Conservation (phyloP, 2,113 vertebrate species). For the Pedionomus torquatus region DNA sequence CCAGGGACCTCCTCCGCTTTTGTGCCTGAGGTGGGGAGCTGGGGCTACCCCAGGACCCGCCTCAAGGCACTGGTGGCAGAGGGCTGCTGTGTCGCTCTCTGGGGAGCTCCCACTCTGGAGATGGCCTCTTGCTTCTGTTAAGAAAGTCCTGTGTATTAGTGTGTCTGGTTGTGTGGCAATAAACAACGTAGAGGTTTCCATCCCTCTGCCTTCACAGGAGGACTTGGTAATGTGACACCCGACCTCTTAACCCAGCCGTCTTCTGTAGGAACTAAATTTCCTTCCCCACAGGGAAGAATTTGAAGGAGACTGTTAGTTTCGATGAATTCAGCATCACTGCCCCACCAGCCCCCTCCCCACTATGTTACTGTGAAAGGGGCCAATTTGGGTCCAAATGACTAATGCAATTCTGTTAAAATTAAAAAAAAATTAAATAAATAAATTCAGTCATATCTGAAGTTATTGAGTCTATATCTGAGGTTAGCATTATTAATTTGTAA, state of each 20-base stretch:
- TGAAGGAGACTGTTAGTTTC: not conserved
- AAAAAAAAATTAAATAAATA: not conserved
- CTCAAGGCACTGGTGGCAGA: rapidly evolving
- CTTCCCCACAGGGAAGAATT: not conserved
- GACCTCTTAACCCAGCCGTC: not conserved
- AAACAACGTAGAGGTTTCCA: not conserved
- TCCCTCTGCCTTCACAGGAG: not conserved
- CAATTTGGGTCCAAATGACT: not conserved
- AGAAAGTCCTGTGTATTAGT: rapidly evolving
- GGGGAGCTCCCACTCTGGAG: rapidly evolving
- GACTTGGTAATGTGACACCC: not conserved
- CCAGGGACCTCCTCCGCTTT: not conserved
- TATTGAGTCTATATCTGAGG: not conserved
- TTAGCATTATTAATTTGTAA: conserved; percentile 24
- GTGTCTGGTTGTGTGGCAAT: not conserved
- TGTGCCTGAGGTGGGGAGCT: rapidly evolving
- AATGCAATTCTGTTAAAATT: not conserved
- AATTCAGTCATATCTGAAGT: not conserved
- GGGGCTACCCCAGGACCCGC: not conserved
- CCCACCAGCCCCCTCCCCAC: not conserved
- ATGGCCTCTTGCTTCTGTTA: not conserved
- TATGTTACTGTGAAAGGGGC: not conserved
- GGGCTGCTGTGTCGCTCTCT: not conserved
- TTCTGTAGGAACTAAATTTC: not conserved
- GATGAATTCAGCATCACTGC: not conserved